Evolutionary conservation across 1,140 invertebrate genomes (phyloP), one percentile per base, ranked within the genome.

Genomic region (Drosophila cardini): DNA sequence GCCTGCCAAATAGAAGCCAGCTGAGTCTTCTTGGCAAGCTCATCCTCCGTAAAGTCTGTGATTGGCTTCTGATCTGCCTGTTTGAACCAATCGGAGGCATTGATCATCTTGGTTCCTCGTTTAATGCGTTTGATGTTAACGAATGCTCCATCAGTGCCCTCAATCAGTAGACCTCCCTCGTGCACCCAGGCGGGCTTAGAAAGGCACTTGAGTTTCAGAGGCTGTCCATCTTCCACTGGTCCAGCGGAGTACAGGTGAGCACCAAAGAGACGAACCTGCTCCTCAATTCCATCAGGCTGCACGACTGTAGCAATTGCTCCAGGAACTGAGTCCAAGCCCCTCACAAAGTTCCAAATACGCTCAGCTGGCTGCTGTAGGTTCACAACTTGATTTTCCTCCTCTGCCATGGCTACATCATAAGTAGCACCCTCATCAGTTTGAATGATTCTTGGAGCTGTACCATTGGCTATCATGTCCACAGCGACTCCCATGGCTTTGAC

Each of bases 241-340:
- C 93, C 92, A 9, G 94, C 92, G 52, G 93, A 94, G 96, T 96
- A 98, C 1, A 98, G 69, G 2, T 93, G 94, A 0, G 97, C 97
- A 0, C 97, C 97, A 91, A 95, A 98, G 0, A 99, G 92, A 62
- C 95, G 95, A 0, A 96, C 93, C 91, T 96, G 94, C 87, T 95
- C 92, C 46, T 92, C 90, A 5, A 16, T 45, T 38, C 92, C 90
- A 2, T 93, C 92, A 60, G 95, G 94, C 0, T 92, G 90, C 0
- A 98, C 87, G 0, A 99, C 92, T 0, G 93, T 91, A 0, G 96
- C 95, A 93, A 96, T 96, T 0, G 98, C 98, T 2, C 98, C 98
- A 0, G 98, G 98, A 0, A 96, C 96, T 48, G 97, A 98, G 87
- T 99, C 98, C 84, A 98, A 93, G 2, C 97, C 98, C 38, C 98